Evolutionary conservation across 2,888 invertebrate genomes (phyloP), one percentile per base, ranked within the genome.

Genomic region (Ormyrus rosae): DNA sequence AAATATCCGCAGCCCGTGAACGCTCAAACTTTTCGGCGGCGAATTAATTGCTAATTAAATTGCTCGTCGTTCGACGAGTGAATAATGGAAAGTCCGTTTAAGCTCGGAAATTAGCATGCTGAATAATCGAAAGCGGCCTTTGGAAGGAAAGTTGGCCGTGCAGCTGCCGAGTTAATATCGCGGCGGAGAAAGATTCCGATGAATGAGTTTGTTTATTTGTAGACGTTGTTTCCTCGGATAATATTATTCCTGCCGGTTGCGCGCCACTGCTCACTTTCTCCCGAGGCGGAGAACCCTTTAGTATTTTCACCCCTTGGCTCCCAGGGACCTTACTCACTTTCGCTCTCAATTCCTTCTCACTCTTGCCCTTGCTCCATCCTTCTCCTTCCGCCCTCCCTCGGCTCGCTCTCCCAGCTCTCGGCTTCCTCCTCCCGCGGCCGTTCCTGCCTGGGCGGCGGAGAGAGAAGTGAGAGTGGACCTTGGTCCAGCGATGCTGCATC

Each of bases 191-290:
- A 67, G 60, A 71, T 48, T 73, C 13, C 56, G 19, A 45, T 11
- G 56, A 63, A 60, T 55, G 63, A 63, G 69, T 69, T 80, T 80
- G 69, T 74, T 69, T 58, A 65, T 80, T 74, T 70, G 10, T n/a
- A 11, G 8, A 34, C 51, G 67, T 51, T 64, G 71, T 51, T 76
- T 80, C 68, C 61, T 63, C 10, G 45, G 74, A 76, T 64, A 81
- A 75, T 58, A 68, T 63, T 55, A 65, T 56, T 60, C 50, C 53
- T 69, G 81, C 61, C 56, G 82, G 88, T 88, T 89, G 89, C 82
- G 84, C 85, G 88, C 89, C 89, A 88, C 89, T 89, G 89, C 86
- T 88, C 88, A 89, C 89, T 89, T 89, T 89, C 89, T 88, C 89
- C 85, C 71, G 51, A 46, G 69, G 34, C 79, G 77, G 87, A 85